phyloP scores from a whole-genome alignment of 2,888 invertebrate species.

The Dynastes grantii region DNA sequence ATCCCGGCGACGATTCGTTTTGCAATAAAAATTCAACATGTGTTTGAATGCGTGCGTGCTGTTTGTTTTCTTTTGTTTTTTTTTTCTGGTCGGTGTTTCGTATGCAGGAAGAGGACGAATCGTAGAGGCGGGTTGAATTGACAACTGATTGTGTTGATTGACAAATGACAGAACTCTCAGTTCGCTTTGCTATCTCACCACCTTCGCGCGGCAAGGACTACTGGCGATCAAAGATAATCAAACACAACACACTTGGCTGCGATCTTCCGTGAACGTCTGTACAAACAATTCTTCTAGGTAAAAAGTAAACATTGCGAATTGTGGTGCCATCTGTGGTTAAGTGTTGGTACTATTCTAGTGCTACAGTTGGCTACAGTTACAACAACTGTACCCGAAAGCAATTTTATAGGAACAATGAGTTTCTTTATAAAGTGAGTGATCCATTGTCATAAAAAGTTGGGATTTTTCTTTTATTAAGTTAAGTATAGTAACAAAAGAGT shows the following conservation, averaged over 20 bases:
- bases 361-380: no score
- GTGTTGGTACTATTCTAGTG: no score
- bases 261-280: background rate
- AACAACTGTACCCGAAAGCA: no score
- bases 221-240: no score
- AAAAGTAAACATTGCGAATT: background rate
- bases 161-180: slow-evolving; percentile 59
- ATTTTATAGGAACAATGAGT: no score
- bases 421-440: no score
- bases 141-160: slow-evolving; percentile 56
- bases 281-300: background rate
- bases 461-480: no score
- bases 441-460: no score
- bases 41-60: slow-evolving; percentile 48
- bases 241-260: no score
- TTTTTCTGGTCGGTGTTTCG: background rate
- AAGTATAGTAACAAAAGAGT: no score
- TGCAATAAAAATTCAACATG: slow-evolving; percentile 57
- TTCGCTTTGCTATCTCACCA: slow-evolving; percentile 26
- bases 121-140: slow-evolving; percentile 55
- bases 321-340: background rate
- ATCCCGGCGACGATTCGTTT: slow-evolving; percentile 46
- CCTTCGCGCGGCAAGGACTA: background rate
- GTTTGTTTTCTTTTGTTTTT: background rate
- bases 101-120: slow-evolving; percentile 51